Conservation (phyloP, 2,797 vertebrate species). For the Megaceryle alcyon region DNA sequence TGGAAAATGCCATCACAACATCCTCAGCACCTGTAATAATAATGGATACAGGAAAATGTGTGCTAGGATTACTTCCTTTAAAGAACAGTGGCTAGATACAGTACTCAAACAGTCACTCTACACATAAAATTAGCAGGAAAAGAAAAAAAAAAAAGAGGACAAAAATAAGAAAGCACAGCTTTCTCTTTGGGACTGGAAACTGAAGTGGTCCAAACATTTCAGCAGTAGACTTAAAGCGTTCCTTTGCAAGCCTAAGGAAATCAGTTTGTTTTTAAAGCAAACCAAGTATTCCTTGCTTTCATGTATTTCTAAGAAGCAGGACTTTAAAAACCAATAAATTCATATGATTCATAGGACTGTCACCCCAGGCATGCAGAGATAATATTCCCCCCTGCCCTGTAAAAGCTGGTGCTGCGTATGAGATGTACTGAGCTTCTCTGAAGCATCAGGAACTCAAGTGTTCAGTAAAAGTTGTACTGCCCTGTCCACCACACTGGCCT, state of each 20-base stretch:
- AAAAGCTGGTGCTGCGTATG: not conserved
- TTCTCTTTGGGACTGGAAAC: not conserved
- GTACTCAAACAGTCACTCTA: not conserved
- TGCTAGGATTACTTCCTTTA: not conserved
- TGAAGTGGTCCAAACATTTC: not conserved
- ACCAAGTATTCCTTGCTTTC: not conserved
- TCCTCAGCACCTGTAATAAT: conserved; percentile 91
- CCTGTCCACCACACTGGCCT: not conserved
- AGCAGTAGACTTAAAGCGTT: not conserved
- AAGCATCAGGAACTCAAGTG: not conserved
- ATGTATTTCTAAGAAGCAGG: not conserved
- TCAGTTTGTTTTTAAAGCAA: not conserved
- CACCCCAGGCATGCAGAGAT: not conserved
- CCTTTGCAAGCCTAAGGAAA: not conserved
- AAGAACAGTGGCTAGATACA: not conserved
- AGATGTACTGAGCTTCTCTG: not conserved
- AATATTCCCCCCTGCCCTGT: not conserved
- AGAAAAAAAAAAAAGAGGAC: not conserved
- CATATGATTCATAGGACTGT: not conserved
- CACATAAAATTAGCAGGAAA: not conserved
- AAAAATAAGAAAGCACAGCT: not conserved
- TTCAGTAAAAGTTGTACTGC: not conserved
- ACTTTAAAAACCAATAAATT: not conserved
- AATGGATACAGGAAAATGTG: not conserved
- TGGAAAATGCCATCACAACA: conserved; percentile 98